Evolutionary conservation across 2,797 vertebrate genomes (phyloP), one percentile per base, ranked within the genome.

Genomic region (Stomatorhinus walkeri): DNA sequence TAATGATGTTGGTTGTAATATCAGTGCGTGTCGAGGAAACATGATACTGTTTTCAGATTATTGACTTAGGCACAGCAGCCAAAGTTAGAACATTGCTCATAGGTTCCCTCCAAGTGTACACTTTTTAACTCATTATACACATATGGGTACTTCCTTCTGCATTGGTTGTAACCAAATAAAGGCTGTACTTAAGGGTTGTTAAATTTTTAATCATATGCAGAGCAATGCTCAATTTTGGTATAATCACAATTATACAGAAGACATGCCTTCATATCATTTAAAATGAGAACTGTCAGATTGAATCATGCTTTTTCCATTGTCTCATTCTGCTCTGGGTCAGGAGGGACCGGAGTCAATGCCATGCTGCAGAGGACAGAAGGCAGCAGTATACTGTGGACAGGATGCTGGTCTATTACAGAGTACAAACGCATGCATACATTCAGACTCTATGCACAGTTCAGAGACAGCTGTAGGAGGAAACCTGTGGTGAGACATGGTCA

Each of bases 1-100:
- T 89, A 54, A 86, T 59, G 83, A 89, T 86, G 48, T 19, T 49
- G 28, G 59, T 40, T 64, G 28, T 64, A 68, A n/a, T 43, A 51
- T 36, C 49, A 52, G 28, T 81, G 49, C 28, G n/a, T 54, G 48
- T 40, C 36, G 28, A 19, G 19, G 46, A 24, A 88, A 88, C 64
- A 28, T 51, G 61, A 88, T 52, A 85, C 84, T 32, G 4, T 56
- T 36, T 88, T 54, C 28, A 56, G 16, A 76, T 22, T 81, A 81
- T 46, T 56, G 32, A 40, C 10, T 81, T 40, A 16, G 32, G 28
- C 72, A 83, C 49, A 56, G 14, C 49, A 88, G 32, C 32, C 19
- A 10, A 12, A 61, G 87, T 48, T 28, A 8, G 16, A 24, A n/a
- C 10, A 5, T 56, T 52, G 3, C 36, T 22, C 36, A n/a, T 19